Evolutionary conservation across 2,113 vertebrate genomes (phyloP).

Genomic region (Mustela lutreola): DNA sequence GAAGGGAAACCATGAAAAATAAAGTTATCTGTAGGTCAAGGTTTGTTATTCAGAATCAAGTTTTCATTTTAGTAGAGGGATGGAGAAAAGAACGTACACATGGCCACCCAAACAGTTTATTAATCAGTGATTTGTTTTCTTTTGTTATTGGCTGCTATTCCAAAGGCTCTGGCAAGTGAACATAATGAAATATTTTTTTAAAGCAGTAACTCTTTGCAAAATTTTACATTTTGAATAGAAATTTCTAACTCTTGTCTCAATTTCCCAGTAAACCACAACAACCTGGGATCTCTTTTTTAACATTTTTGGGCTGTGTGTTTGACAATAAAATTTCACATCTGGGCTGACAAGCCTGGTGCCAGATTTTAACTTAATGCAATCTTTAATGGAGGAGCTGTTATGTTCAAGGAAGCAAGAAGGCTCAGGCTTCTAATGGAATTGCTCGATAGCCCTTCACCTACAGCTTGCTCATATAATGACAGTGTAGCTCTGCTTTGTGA

Average conservation of each 20-base stretch:
- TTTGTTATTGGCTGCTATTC: slow-evolving; percentile 69
- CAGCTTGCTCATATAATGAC: slow-evolving; percentile 51
- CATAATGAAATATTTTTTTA: slow-evolving; percentile 47
- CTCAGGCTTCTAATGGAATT: slow-evolving; percentile 61
- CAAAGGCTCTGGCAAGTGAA: slow-evolving; percentile 59
- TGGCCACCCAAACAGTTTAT: slow-evolving; percentile 69
- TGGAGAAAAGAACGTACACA: not conserved
- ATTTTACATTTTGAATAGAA: slow-evolving; percentile 57
- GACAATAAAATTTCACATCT: slow-evolving; percentile 85
- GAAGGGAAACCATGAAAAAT: slow-evolving; percentile 82
- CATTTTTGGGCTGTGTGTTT: slow-evolving; percentile 52
- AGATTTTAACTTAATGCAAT: slow-evolving; percentile 82
- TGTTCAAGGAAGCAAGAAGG: slow-evolving; percentile 51
- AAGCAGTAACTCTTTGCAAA: slow-evolving; percentile 62
- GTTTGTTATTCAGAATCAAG: slow-evolving; percentile 79
- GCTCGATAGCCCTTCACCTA: slow-evolving; percentile 53
- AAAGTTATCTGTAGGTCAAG: slow-evolving; percentile 82
- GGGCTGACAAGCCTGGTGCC: slow-evolving; percentile 75
- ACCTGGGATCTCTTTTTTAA: slow-evolving; percentile 57
- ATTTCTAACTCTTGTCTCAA: slow-evolving; percentile 44
- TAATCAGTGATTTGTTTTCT: slow-evolving; percentile 39
- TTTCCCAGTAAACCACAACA: slow-evolving; percentile 68
- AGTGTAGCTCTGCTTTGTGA: slow-evolving; percentile 41
- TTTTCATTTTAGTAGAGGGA: slow-evolving; percentile 80
- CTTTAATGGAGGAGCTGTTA: slow-evolving; percentile 67